phyloP scores from a whole-genome alignment of 2,888 invertebrate species.

The Chrysotoxum bicinctum region DNA sequence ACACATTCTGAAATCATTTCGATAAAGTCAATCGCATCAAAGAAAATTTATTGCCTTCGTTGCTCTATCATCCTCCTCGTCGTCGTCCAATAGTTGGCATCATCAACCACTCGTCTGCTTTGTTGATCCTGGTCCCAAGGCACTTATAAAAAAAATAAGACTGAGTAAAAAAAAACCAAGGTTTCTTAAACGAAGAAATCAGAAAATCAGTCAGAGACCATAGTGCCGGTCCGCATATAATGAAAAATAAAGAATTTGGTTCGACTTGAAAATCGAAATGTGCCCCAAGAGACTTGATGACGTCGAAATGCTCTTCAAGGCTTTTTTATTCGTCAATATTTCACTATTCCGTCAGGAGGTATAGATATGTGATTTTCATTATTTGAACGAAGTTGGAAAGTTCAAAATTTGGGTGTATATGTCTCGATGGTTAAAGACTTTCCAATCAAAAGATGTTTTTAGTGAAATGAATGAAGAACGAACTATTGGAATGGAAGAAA shows the following conservation, averaged over 20 bases:
- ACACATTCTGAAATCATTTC: constrained; percentile 45
- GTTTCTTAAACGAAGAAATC: constrained; percentile 43
- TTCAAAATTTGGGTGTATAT: not conserved
- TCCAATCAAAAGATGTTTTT: not conserved
- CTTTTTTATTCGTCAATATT: constrained; percentile 47
- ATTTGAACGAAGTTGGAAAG: not conserved
- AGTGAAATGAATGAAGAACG: not conserved
- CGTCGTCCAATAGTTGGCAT: constrained; percentile 19
- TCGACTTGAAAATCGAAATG: constrained; percentile 38
- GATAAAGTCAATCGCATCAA: constrained; percentile 66
- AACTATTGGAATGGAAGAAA: too few relatives aligned
- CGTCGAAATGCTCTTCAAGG: constrained; percentile 44
- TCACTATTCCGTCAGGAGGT: constrained; percentile 30
- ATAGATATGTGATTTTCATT: constrained; percentile 8
- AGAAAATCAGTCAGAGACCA: constrained; percentile 52
- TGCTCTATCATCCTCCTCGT: constrained; percentile 6
- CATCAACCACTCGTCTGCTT: constrained; percentile 47
- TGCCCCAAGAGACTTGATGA: constrained; percentile 45
- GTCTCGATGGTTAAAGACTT: not conserved
- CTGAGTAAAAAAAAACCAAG: not conserved
- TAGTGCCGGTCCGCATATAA: constrained; percentile 43
- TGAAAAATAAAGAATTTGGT: constrained; percentile 62
- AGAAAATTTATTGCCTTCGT: constrained; percentile 68
- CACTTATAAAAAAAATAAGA: constrained; percentile 58
- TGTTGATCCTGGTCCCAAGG: constrained; percentile 69